Base-by-base conservation (phyloP, 1,140 invertebrate species). In the Sarcophaga peregrina region DNA sequence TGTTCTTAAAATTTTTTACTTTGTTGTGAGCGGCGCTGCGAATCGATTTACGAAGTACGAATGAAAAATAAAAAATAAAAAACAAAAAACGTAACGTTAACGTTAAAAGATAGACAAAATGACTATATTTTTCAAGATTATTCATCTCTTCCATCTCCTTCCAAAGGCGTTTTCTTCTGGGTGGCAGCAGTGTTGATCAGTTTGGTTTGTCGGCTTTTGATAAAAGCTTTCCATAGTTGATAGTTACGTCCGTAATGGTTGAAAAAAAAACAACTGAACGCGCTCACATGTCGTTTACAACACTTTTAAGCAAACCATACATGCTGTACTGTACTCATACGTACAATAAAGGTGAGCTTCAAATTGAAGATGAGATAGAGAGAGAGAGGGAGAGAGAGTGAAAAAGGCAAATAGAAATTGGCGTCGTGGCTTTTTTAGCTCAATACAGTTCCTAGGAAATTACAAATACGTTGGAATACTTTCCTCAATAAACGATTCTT, bases 91-190 rank as follows among this genome's bases (percentile, higher is more conserved):
- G 25, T 37, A 37, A 37, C 25, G 25, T 37, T n/a, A 13, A 68
- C 62, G 9, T 8, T 25, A 68, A 37, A 37, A 68, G 62, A 68
- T 68, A 68, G 62, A 68, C 62, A 68, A 68, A 68, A 68, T 68
- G 62, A 68, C 62, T 68, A 68, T 68, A 68, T 68, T 37, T 37
- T 68, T 68, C 17, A 68, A 68, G 62, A 68, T 68, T 68, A 68
- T 68, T 68, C 62, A 68, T 68, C 62, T 68, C 58, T 37, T 37
- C 25, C 25, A 37, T 37, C 25, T 37, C 25, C 25, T 37, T 37
- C 25, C 25, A 4, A 15, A 68, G 62, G 62, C 62, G 62, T 20
- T 20, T 68, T 68, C 3, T 68, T 68, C 62, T 68, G 62, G 62
- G 62, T 68, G 62, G 62, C 62, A 25, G 62, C 20, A 20, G n/a